These are phyloP conservation scores for Lophius americanus DNA, from an alignment of 2,797 vertebrate genomes.

Conservation along the genomic window DNA sequence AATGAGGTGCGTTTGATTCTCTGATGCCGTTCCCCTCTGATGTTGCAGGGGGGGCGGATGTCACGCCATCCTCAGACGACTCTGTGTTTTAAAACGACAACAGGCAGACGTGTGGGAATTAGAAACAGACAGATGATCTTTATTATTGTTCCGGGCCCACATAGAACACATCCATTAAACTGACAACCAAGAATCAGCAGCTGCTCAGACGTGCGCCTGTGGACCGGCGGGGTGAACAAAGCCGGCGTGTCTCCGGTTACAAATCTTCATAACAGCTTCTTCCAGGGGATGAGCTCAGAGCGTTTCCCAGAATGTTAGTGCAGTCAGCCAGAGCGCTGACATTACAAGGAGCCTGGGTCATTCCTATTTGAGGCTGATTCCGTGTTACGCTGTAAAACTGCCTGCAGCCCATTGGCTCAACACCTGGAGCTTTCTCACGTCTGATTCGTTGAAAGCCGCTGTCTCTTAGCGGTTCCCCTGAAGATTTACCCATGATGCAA, in stretches of 20 bases:
- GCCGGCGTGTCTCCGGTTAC: conserved; percentile 33
- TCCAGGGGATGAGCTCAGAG: conserved; percentile 52
- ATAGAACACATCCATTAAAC: not conserved
- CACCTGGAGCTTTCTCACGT: not conserved
- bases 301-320: conserved; percentile 5
- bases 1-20: too few species aligned
- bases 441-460: conserved; percentile 29
- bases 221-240: conserved; percentile 16
- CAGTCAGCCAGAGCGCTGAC: conserved; percentile 8
- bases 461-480: too few species aligned
- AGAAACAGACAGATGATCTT: too few species aligned
- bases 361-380: conserved; percentile 41
- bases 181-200: conserved; percentile 2
- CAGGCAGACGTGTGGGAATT: too few species aligned
- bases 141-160: not conserved
- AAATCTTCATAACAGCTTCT: conserved; percentile 24
- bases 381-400: conserved; percentile 15
- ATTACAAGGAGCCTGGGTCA: conserved; percentile 55
- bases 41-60: too few species aligned
- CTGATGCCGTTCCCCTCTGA: too few species aligned
- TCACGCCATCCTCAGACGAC: too few species aligned
- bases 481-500: too few species aligned
- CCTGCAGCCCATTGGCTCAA: conserved; percentile 24
- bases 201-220: conserved; percentile 12
- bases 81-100: too few species aligned